Evolutionary conservation across 2,797 vertebrate genomes (phyloP), one percentile per base, ranked within the genome.

Genomic region (Tragelaphus eurycerus): DNA sequence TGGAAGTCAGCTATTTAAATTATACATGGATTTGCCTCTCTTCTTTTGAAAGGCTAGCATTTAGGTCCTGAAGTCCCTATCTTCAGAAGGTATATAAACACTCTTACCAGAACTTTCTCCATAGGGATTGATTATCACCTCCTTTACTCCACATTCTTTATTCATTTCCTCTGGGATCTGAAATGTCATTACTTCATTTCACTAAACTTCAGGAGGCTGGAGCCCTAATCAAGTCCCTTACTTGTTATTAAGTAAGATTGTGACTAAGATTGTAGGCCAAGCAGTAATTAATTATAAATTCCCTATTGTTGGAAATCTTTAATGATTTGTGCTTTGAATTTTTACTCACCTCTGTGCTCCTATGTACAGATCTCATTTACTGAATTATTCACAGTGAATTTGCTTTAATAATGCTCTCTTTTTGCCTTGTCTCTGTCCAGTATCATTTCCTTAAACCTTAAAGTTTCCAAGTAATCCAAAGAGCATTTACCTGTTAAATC

Each of bases 211-310:
- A 38, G 46, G 55, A 16, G 23, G 1, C 0, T 3, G 59, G 60
- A 90, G 76, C 0, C 4, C 27, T 6, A 9, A 48, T n/a, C 52
- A 62, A 0, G 0, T 86, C 52, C 46, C 25, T 57, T 13, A 0
- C 14, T 4, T 67, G 2, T 67, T 62, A 1, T 52, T 94, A n/a
- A 11, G 2, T 13, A 64, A 50, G 29, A 87, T 94, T 79, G 1
- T 29, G 23, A 52, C 12, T 57, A 16, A 95, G 81, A 55, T 57
- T n/a, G 14, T 96, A 97, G 59, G 62, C 89, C 31, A 86, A 85
- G 25, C 5, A 0, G 9, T 89, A 83, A 96, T 96, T 96, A 54
- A 94, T 52, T 88, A 21, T 48, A 59, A 90, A 83, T 95, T 97
- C 55, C 38, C 6, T 85, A 19, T 62, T 43, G 34, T 38, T 92